Evolutionary conservation across 2,888 invertebrate species (phyloP).

Genomic region (Athrips mouffetella): DNA sequence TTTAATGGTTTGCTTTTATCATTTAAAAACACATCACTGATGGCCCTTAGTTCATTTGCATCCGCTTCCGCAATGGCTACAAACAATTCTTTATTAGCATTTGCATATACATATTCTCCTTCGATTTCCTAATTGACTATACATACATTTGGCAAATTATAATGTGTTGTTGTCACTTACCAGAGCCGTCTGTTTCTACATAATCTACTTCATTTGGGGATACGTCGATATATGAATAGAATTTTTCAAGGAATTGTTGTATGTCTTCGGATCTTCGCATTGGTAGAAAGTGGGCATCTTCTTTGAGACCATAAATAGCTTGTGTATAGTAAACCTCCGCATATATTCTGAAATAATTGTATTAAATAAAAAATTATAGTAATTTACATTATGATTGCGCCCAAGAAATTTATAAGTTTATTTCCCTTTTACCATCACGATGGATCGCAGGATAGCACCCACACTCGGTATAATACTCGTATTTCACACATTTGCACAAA

Average conservation of each 20-base stretch:
- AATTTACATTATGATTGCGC: too few relatives aligned
- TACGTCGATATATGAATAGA: slow-evolving; percentile 80
- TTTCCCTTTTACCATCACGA: too few relatives aligned
- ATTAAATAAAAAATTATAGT: too few relatives aligned
- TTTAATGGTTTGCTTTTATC: slow-evolving; percentile 63
- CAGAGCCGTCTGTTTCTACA: slow-evolving; percentile 90
- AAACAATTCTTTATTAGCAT: not conserved
- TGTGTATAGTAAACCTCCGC: slow-evolving; percentile 46
- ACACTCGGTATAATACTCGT: too few relatives aligned
- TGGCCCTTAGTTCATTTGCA: slow-evolving; percentile 80
- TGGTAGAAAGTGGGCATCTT: slow-evolving; percentile 34
- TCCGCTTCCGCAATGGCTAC: slow-evolving; percentile 77
- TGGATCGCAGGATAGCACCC: too few relatives aligned
- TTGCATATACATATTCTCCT: too few relatives aligned
- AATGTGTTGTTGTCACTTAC: too few relatives aligned
- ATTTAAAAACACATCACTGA: slow-evolving; percentile 74
- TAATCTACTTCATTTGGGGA: slow-evolving; percentile 83
- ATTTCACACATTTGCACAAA: too few relatives aligned
- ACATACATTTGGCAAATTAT: too few relatives aligned
- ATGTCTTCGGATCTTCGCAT: slow-evolving; percentile 47
- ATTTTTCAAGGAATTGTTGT: slow-evolving; percentile 69
- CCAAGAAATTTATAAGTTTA: too few relatives aligned
- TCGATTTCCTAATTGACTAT: too few relatives aligned
- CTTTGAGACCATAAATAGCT: slow-evolving; percentile 32
- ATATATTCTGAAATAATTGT: slow-evolving; percentile 39